Evolutionary conservation across 92 coral and sea anemone genomes (phyloP), one percentile per base, ranked within the genome.

Genomic region (Phenganax stokvisi): DNA sequence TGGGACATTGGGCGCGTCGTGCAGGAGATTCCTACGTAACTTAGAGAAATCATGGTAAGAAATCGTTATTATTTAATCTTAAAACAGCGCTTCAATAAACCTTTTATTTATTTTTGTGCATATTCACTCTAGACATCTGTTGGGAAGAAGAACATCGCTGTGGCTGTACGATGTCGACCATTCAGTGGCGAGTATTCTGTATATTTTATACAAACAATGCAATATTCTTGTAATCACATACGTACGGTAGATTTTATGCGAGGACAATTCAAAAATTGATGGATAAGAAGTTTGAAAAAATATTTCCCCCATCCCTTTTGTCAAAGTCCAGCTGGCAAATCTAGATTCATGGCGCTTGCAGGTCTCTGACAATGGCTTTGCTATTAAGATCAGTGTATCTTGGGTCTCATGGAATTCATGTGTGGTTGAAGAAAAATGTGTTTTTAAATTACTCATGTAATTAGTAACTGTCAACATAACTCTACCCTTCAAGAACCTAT

Each of bases 111-210:
- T 51, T 16, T 37, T 86, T 57, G 12, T 77, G 87, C 87, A 65
- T 79, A 51, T 85, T 16, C 73, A 80, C 81, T 92, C 86, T 77
- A 94, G 98, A 81, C 91, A 28, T 86, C 97, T 12, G 91, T 90
- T 72, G 96, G 86, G 37, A 76, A 69, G 83, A 79, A 89, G 54
- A 83, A 82, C 57, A 84, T 94, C n/a, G 61, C 77, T 56, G 97
- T 94, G 37, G 98, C 98, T 0, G 97, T 91, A 54, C 98, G 98
- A 71, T 94, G 98, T 83, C 90, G 98, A 59, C 97, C 98, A 0
- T 93, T 93, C 80, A 90, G 78, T 82, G 98, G 98, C 92, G 76
- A 87, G 97, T 66, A 47, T 8, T 10, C 25, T 60, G 25, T n/a
- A n/a, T 56, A 27, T 62, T 12, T 8, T 20, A 9, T 25, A 0